These are phyloP conservation scores for Bugula neritina DNA, from an alignment of 2,888 invertebrate species.

Conservation along the genomic window DNA sequence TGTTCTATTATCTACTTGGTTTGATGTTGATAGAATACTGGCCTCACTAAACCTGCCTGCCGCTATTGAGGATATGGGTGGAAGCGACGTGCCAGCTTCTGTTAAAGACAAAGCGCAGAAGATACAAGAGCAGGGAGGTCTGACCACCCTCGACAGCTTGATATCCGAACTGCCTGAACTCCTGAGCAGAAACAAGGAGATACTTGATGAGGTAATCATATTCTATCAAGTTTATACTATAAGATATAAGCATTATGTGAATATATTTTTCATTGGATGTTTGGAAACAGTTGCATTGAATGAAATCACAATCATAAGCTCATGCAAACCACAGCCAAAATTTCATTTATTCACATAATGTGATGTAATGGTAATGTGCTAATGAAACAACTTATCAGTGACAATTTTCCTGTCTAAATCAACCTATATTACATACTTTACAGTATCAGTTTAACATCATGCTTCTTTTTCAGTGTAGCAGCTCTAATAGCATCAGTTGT, in stretches of 20 bases:
- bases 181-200: constrained; percentile 84
- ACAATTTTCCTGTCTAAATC: no score
- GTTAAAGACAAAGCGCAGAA: constrained; percentile 76
- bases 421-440: no score
- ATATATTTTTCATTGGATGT: no score
- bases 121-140: constrained; percentile 72
- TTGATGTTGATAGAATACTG: constrained; percentile 73
- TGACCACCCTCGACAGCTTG: constrained; percentile 64
- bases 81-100: constrained; percentile 76
- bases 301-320: no score
- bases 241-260: background rate
- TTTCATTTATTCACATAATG: no score
- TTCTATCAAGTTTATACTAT: background rate
- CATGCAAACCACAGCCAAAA: background rate
- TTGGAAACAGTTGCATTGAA: no score
- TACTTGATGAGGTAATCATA: constrained; percentile 74
- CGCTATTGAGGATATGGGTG: constrained; percentile 73
- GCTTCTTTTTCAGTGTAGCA: no score
- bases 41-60: constrained; percentile 93
- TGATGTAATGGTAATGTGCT: no score
- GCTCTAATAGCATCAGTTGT: no score
- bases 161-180: constrained; percentile 83
- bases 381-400: no score
- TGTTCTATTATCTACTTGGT: no score
- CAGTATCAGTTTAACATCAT: no score